A percentile compares a stretch with the other conserved stretches of the same genome.
These are phyloP conservation scores for Caenorhabditis briggsae DNA, from an alignment of 1,140 invertebrate species.

Conservation along the genomic window DNA sequence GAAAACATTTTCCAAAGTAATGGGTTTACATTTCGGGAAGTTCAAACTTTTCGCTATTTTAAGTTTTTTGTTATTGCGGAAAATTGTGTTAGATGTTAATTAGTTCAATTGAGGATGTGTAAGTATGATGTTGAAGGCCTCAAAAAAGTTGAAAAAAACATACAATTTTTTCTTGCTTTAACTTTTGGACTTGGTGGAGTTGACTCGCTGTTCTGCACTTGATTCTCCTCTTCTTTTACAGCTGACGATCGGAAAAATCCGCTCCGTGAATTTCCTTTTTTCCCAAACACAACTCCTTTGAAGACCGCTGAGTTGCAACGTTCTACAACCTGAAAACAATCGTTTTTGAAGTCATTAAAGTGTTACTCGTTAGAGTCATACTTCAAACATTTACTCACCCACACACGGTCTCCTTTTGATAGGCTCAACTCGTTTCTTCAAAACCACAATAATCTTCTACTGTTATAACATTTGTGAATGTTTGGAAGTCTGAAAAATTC, in stretches of 20 bases:
- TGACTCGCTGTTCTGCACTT: background rate
- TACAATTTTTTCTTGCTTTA: constrained; percentile 18
- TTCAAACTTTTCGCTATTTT: no score
- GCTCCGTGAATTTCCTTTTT: constrained; percentile 29
- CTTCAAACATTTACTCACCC: constrained; percentile 35
- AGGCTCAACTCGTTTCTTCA: constrained; percentile 27
- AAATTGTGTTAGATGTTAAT: no score
- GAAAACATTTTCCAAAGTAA: background rate
- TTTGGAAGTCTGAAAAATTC: constrained; percentile 26
- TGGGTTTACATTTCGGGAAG: background rate
- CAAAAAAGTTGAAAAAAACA: background rate
- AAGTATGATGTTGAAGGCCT: no score
- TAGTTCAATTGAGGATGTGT: no score
- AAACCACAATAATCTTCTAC: constrained; percentile 29
- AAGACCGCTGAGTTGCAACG: background rate
- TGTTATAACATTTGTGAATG: constrained; percentile 31
- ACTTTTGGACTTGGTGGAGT: constrained; percentile 6
- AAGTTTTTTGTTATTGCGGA: no score
- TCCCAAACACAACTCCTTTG: constrained; percentile 43
- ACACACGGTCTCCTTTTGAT: constrained; percentile 26
- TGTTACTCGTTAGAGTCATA: background rate
- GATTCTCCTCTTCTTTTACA: background rate
- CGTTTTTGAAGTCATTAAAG: no score
- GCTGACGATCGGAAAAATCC: constrained; percentile 26
- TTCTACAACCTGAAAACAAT: constrained; percentile 15